These are phyloP conservation scores for Luperina testacea DNA, from an alignment of 2,888 invertebrate species.

Conservation along the genomic window DNA sequence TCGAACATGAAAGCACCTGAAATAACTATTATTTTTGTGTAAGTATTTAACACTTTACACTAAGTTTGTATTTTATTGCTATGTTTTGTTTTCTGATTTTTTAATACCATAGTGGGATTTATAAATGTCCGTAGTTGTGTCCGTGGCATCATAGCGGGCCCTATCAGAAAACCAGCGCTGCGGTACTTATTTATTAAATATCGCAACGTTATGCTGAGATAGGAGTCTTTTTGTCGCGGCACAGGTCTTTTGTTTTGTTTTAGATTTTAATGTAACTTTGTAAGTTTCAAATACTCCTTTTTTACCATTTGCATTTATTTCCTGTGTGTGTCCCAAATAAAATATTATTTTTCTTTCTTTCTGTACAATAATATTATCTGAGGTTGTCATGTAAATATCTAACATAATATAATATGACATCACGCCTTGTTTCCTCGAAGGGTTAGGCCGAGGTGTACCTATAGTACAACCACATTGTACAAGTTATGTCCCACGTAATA, in stretches of 20 bases:
- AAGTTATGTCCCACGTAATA: too few species aligned
- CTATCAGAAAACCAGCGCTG: not conserved
- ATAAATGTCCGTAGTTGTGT: not conserved
- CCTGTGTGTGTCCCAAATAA: not conserved
- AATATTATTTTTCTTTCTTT: not conserved
- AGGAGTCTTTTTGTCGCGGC: not conserved
- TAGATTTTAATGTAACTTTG: not conserved
- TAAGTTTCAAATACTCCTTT: not conserved
- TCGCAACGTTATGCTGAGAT: not conserved
- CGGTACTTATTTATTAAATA: not conserved
- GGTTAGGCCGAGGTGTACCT: too few species aligned
- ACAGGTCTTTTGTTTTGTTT: not conserved
- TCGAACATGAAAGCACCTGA: conserved; percentile 33
- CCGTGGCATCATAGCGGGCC: not conserved
- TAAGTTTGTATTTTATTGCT: not conserved
- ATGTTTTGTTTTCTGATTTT: not conserved
- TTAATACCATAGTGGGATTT: not conserved
- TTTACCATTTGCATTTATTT: not conserved
- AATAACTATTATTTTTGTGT: not conserved
- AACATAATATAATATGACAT: too few species aligned
- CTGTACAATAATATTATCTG: not conserved
- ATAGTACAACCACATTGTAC: too few species aligned
- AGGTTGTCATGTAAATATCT: not conserved
- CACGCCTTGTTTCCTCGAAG: too few species aligned
- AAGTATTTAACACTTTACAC: too few species aligned